Percentiles rank a stretch among this genome's conserved stretches.
Conservation (phyloP, 2,888 invertebrate species). For the Monopis laevigella region DNA sequence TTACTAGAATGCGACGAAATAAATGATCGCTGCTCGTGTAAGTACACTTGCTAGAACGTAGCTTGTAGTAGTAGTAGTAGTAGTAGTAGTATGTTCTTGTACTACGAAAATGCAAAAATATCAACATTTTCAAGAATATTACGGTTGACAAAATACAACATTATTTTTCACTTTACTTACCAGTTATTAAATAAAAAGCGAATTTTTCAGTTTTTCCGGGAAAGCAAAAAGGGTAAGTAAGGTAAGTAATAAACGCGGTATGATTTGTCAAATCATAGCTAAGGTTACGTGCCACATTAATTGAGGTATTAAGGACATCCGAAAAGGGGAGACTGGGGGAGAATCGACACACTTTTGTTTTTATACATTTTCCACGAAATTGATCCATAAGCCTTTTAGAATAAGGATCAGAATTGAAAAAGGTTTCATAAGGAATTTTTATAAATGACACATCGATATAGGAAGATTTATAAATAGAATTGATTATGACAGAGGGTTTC, state of each 20-base stretch:
- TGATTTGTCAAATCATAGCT: slow-evolving; percentile 9
- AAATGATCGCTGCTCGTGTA: too few relatives aligned
- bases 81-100: too few relatives aligned
- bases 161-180: too few relatives aligned
- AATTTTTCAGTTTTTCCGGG: not conserved
- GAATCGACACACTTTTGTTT: not conserved
- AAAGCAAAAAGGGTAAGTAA: not conserved
- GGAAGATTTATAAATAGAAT: slow-evolving; percentile 3
- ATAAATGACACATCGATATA: slow-evolving; percentile 9
- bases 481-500: slow-evolving; percentile 5
- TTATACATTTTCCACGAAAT: not conserved
- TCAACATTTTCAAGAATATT: too few relatives aligned
- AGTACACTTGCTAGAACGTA: too few relatives aligned
- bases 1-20: too few relatives aligned
- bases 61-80: too few relatives aligned
- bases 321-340: not conserved
- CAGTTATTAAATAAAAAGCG: too few relatives aligned
- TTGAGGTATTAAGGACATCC: slow-evolving; percentile 11
- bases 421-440: not conserved
- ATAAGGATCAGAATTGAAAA: not conserved
- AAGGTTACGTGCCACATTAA: slow-evolving; percentile 4
- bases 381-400: not conserved
- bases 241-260: not conserved
- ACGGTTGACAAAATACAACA: too few relatives aligned
- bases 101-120: too few relatives aligned